These are phyloP conservation scores for Perca flavescens DNA, from an alignment of 2,113 vertebrate species.

Conservation along the genomic window DNA sequence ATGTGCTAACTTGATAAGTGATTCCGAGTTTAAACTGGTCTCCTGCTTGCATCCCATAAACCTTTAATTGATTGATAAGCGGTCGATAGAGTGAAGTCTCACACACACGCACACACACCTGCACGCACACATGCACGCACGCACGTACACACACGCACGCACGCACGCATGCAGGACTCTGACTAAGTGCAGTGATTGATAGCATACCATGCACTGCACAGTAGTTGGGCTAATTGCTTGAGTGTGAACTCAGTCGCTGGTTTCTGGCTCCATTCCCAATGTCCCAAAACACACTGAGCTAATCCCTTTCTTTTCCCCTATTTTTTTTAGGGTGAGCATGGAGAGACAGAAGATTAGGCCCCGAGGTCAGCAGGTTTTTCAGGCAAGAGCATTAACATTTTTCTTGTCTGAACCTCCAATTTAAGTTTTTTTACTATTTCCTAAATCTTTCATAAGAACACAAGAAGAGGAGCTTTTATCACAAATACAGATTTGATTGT, in stretches of 20 bases:
- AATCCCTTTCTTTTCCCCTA: slow-evolving; percentile 24
- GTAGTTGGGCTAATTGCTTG: slow-evolving; percentile 46
- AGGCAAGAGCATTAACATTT: slow-evolving; percentile 14
- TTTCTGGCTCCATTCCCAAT: slow-evolving; percentile 31
- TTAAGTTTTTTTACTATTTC: neutral
- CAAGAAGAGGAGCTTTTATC: neutral
- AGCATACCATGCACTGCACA: slow-evolving; percentile 19
- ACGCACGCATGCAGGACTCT: neutral
- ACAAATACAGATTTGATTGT: neutral
- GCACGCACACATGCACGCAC: neutral
- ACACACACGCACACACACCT: neutral
- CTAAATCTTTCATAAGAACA: neutral
- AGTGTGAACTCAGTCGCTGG: slow-evolving; percentile 49
- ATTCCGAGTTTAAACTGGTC: slow-evolving; percentile 55
- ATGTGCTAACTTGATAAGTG: slow-evolving; percentile 49
- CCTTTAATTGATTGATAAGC: slow-evolving; percentile 47
- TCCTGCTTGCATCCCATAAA: slow-evolving; percentile 42
- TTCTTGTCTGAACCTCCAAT: neutral
- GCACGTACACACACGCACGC: neutral
- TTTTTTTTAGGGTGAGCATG: slow-evolving; percentile 45
- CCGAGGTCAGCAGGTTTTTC: slow-evolving; percentile 31
- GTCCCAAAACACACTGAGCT: slow-evolving; percentile 49
- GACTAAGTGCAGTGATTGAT: slow-evolving; percentile 57
- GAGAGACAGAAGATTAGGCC: slow-evolving; percentile 29
- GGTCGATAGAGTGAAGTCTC: neutral